Conservation (phyloP, 2,113 vertebrate species). For the Xiphophorus couchianus region DNA sequence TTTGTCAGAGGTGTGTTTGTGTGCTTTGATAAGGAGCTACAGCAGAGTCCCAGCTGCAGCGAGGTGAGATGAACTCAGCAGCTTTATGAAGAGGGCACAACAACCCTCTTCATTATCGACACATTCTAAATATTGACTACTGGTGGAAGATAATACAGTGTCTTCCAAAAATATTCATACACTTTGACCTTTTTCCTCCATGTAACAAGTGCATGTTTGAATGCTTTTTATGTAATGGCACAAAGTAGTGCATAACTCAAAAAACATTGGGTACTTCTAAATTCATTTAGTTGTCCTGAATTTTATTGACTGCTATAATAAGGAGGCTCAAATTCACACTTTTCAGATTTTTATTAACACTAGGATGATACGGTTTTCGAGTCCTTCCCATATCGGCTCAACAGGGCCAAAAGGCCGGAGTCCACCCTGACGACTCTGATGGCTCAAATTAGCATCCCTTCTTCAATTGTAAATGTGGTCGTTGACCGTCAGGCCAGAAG, state of each 20-base stretch:
- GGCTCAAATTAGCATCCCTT: too few relatives aligned
- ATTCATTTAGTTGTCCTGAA: background rate
- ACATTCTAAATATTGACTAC: background rate
- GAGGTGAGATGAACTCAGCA: slow-evolving; percentile 54
- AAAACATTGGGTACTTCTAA: background rate
- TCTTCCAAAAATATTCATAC: background rate
- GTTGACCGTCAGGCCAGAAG: too few relatives aligned
- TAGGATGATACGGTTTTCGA: too few relatives aligned
- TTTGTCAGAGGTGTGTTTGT: slow-evolving; percentile 64
- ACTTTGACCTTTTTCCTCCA: background rate
- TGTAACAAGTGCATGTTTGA: background rate
- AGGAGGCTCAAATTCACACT: too few relatives aligned
- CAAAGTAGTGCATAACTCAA: background rate
- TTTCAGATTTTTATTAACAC: too few relatives aligned
- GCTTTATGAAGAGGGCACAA: background rate
- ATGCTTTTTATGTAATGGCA: background rate
- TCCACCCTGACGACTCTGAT: too few relatives aligned
- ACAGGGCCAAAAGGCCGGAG: too few relatives aligned
- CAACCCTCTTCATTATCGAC: background rate
- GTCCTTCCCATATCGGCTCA: too few relatives aligned
- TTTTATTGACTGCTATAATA: background rate
- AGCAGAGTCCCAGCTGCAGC: slow-evolving; percentile 61
- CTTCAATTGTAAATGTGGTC: too few relatives aligned
- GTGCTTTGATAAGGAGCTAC: slow-evolving; percentile 64
- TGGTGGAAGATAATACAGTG: background rate